phyloP scores from a whole-genome alignment of 2,888 invertebrate genomes.

The Drosophila robusta region DNA sequence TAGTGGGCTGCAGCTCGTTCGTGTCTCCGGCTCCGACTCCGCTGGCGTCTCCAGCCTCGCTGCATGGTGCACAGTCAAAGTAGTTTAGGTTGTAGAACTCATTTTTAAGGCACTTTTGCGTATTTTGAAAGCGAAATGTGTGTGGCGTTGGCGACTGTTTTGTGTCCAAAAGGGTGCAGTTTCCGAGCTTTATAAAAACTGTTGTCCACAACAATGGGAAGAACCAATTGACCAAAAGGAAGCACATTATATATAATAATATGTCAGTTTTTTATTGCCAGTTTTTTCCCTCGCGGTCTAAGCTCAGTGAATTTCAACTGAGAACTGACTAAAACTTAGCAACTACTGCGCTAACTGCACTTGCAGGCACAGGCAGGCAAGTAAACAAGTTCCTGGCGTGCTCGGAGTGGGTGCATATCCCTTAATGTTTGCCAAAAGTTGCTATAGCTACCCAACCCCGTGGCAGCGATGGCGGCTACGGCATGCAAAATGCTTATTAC shows the following conservation, averaged over 20 bases:
- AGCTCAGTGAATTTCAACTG: slow-evolving; percentile 44
- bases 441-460: slow-evolving; percentile 81
- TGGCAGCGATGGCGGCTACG: slow-evolving; percentile 24
- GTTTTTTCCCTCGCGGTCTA: slow-evolving; percentile 18
- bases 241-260: slow-evolving; percentile 43
- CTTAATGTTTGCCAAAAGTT: slow-evolving; percentile 74
- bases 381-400: slow-evolving; percentile 64
- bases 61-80: slow-evolving; percentile 86
- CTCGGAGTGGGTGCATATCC: slow-evolving; percentile 32
- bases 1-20: slow-evolving; percentile 65
- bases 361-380: slow-evolving; percentile 56
- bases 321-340: slow-evolving; percentile 52
- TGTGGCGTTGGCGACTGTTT: slow-evolving; percentile 45
- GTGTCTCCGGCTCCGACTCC: slow-evolving; percentile 33
- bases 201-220: slow-evolving; percentile 47
- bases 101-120: slow-evolving; percentile 83
- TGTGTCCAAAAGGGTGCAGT: slow-evolving; percentile 33
- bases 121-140: slow-evolving; percentile 68
- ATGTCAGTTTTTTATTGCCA: background rate
- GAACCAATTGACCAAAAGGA: slow-evolving; percentile 42
- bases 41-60: slow-evolving; percentile 47
- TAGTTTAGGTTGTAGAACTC: slow-evolving; percentile 86
- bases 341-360: slow-evolving; percentile 32
- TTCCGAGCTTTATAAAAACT: slow-evolving; percentile 33
- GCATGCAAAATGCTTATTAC: slow-evolving; percentile 57